phyloP scores from a whole-genome alignment of 2,888 invertebrate genomes.

The Cryptocheilus praepositus region DNA sequence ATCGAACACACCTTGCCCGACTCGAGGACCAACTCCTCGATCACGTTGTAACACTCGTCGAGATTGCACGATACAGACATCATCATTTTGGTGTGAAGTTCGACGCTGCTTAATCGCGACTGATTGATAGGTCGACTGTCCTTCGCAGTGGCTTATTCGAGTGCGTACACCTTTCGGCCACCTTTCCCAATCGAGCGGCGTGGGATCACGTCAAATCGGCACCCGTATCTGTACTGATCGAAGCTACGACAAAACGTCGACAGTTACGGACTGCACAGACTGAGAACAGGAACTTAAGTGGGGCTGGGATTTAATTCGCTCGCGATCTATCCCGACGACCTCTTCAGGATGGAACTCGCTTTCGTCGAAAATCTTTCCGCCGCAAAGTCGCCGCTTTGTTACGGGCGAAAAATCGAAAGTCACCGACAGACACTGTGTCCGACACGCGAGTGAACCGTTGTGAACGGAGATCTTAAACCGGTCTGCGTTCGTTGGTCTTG shows the following conservation, averaged over 20 bases:
- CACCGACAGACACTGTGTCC: too few species aligned
- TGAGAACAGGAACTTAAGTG: conserved; percentile 33
- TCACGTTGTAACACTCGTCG: conserved; percentile 73
- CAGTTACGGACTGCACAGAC: conserved; percentile 29
- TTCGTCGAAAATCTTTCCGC: background rate
- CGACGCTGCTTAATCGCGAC: conserved; percentile 10
- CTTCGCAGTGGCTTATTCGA: too few species aligned
- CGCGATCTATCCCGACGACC: too few species aligned
- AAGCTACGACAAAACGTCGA: conserved; percentile 23
- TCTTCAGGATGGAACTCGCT: too few species aligned
- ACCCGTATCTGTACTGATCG: conserved; percentile 23
- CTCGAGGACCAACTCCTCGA: conserved; percentile 72
- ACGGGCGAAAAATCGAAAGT: too few species aligned
- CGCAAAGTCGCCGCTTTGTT: background rate
- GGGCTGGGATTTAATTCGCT: conserved; percentile 23
- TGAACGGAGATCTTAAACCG: too few species aligned
- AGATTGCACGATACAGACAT: conserved; percentile 61
- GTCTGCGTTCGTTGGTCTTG: too few species aligned
- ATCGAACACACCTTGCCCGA: conserved; percentile 74
- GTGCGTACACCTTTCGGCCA: too few species aligned
- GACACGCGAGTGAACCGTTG: too few species aligned
- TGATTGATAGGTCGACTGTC: too few species aligned
- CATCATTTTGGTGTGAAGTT: conserved; percentile 1
- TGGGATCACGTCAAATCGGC: conserved; percentile 12
- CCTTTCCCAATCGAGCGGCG: background rate